Conservation (phyloP, 2,797 vertebrate genomes). For the Mycteria americana region DNA sequence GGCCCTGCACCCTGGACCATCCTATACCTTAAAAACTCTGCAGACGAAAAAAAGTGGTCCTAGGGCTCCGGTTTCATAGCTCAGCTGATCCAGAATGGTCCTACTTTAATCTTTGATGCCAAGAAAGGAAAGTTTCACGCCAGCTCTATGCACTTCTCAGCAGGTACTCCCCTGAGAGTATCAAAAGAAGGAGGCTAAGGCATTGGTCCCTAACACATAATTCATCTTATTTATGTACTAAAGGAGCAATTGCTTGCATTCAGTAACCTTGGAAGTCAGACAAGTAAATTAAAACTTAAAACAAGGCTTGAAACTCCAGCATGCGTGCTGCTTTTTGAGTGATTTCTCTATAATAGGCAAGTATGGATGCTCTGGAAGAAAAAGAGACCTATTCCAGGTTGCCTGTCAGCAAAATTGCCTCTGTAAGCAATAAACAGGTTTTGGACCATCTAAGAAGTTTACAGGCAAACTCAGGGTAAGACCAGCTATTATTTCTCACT, state of each 20-base stretch:
- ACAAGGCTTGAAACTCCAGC: neutral
- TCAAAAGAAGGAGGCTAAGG: neutral
- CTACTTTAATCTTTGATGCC: neutral
- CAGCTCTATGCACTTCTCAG: neutral
- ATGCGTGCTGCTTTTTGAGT: neutral
- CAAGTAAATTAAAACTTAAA: conserved; percentile 40
- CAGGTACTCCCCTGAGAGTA: neutral
- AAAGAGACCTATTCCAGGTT: neutral
- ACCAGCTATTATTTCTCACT: neutral
- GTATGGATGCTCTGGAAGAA: neutral
- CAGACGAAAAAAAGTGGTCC: neutral
- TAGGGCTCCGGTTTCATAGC: neutral
- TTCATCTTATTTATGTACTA: conserved; percentile 18
- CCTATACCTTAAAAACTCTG: neutral
- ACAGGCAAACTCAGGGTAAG: neutral
- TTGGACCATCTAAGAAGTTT: conserved; percentile 1
- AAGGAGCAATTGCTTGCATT: neutral
- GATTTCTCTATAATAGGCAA: neutral
- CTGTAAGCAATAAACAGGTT: conserved; percentile 4
- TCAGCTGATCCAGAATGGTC: neutral
- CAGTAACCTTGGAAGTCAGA: conserved; percentile 38
- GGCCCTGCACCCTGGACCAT: neutral
- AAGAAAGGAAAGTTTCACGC: neutral
- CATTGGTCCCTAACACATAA: neutral
- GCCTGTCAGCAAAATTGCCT: neutral